Evolutionary conservation across 2,888 invertebrate genomes (phyloP).

Genomic region (Netelia virgata): DNA sequence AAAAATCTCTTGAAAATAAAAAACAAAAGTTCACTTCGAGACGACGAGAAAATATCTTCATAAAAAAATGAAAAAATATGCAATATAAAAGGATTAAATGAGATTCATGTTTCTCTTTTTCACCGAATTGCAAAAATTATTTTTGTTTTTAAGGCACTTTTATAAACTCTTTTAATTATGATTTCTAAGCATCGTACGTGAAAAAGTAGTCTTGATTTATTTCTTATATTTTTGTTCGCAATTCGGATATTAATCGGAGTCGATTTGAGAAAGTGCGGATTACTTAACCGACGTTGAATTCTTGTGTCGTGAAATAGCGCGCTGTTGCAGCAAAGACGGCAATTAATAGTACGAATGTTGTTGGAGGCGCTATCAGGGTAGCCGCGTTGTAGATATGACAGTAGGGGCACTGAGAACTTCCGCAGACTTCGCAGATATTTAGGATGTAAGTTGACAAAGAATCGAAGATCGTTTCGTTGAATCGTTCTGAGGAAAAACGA

Average conservation of each 20-base stretch:
- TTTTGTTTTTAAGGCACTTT: neutral
- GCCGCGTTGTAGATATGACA: constrained; percentile 94
- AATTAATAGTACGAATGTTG: constrained; percentile 74
- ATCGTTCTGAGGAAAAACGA: constrained; percentile 89
- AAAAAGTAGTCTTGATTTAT: neutral
- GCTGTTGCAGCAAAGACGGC: constrained; percentile 72
- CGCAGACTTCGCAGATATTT: constrained; percentile 97
- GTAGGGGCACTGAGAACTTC: constrained; percentile 97
- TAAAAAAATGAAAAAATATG: neutral
- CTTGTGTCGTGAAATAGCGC: constrained; percentile 78
- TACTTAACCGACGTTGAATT: constrained; percentile 76
- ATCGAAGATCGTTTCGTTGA: constrained; percentile 96
- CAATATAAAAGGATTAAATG: neutral
- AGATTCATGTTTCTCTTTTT: neutral
- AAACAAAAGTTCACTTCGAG: neutral
- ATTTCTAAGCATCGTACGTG: neutral
- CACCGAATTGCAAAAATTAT: neutral
- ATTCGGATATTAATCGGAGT: neutral
- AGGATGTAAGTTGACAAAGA: constrained; percentile 93
- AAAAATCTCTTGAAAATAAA: neutral
- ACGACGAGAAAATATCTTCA: neutral
- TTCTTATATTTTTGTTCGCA: neutral
- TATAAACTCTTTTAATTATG: neutral
- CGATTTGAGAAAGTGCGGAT: neutral
- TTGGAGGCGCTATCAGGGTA: constrained; percentile 78